Evolutionary conservation across 2,797 vertebrate species (phyloP).

Genomic region (Muraenolepis orangiensis): DNA sequence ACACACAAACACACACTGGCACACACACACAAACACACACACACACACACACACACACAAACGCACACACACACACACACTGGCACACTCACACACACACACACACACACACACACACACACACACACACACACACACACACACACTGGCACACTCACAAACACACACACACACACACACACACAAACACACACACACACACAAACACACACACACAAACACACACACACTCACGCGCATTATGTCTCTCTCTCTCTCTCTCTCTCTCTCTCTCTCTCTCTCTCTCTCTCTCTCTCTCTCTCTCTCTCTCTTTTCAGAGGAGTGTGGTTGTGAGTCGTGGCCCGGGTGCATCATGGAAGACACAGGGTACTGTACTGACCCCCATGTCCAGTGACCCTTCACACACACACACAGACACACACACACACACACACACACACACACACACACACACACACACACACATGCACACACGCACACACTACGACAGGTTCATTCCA

Average conservation of each 20-base stretch:
- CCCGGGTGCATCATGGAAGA: slow-evolving; percentile 98
- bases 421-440: not conserved
- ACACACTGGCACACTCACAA: no score
- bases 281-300: slow-evolving; percentile 1
- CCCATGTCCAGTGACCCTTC: slow-evolving; percentile 24
- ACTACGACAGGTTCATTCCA: no score
- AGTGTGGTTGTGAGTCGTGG: slow-evolving; percentile 93
- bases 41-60: no score
- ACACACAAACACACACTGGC: no score
- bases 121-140: no score
- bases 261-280: not conserved
- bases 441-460: not conserved
- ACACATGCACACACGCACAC: no score
- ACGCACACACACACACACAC: not conserved
- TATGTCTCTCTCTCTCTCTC: not conserved
- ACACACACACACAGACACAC: slow-evolving; percentile 12
- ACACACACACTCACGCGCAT: not conserved
- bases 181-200: no score
- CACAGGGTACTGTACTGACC: slow-evolving; percentile 92
- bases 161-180: no score
- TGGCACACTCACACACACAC: no score
- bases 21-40: no score
- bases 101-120: no score
- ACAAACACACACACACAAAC: no score
- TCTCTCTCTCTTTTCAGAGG: slow-evolving; percentile 73